A percentile compares a stretch with the other conserved stretches of the same genome.
Conservation (phyloP, 2,113 vertebrate species). For the Alethe castanea region DNA sequence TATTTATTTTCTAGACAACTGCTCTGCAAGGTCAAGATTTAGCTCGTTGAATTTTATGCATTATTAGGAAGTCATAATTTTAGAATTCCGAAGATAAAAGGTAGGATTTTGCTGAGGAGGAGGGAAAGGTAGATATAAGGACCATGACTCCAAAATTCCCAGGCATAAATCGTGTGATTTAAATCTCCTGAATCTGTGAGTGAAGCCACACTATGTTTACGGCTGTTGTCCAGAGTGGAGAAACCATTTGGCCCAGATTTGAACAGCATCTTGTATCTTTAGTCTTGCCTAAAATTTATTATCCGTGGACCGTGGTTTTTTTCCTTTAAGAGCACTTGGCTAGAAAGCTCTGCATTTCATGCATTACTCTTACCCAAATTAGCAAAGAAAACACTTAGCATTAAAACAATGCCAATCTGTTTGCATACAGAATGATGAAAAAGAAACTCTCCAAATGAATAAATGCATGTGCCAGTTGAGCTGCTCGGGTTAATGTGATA, state of each 20-base stretch:
- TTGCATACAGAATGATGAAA: constrained; percentile 37
- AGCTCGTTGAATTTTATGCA: not conserved
- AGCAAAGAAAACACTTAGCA: constrained; percentile 68
- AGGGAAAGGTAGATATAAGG: not conserved
- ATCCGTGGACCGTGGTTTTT: constrained; percentile 11
- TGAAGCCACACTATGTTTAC: not conserved
- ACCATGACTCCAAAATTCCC: not conserved
- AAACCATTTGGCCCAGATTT: not conserved
- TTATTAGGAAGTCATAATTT: constrained; percentile 30
- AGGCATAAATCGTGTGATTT: constrained; percentile 26
- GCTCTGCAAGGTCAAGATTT: not conserved
- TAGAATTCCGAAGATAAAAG: constrained; percentile 20
- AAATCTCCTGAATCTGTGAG: constrained; percentile 33
- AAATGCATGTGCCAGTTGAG: not conserved
- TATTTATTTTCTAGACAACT: not conserved
- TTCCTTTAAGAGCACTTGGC: constrained; percentile 32
- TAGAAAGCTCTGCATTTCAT: constrained; percentile 45
- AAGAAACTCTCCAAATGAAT: not conserved
- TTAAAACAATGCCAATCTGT: constrained; percentile 37
- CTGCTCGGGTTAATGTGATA: not conserved
- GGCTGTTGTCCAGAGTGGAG: constrained; percentile 26
- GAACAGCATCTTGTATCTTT: constrained; percentile 33
- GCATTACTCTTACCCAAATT: constrained; percentile 44
- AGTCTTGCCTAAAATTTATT: constrained; percentile 64
- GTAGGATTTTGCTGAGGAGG: not conserved